phyloP scores from a whole-genome alignment of 37 sponge, comb jelly and placozoan species.

The Haliclona indistincta region DNA sequence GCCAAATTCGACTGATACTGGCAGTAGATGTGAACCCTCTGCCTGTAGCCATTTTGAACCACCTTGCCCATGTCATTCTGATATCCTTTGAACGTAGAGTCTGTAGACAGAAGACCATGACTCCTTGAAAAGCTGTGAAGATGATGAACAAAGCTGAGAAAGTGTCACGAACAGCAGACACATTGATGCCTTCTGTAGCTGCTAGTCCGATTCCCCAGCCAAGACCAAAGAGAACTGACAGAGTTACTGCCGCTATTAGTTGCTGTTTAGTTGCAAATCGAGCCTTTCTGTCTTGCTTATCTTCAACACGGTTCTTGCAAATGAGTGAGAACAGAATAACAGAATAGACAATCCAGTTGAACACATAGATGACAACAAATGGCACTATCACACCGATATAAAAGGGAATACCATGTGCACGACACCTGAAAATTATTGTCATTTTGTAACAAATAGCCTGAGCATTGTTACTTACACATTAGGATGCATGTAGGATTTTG shows the following conservation, averaged over 20 bases:
- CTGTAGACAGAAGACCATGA: constrained; percentile 36
- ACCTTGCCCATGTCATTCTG: constrained; percentile 21
- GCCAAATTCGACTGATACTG: neutral
- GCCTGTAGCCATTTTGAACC: constrained; percentile 3
- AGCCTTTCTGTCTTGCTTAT: neutral
- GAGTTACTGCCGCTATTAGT: constrained; percentile 2
- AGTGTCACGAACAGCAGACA: neutral
- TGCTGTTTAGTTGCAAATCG: neutral
- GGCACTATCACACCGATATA: constrained; percentile 5
- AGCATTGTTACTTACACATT: too few species aligned
- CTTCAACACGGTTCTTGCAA: neutral
- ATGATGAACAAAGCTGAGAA: constrained; percentile 38
- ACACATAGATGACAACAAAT: neutral
- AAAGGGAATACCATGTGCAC: neutral
- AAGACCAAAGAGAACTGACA: constrained; percentile 34
- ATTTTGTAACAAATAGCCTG: too few species aligned
- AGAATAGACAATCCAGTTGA: constrained; percentile 1
- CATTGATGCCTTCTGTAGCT: constrained; percentile 1
- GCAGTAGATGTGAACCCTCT: neutral
- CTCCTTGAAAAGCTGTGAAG: constrained; percentile 33
- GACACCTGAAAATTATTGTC: constrained; percentile 7
- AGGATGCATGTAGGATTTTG: neutral
- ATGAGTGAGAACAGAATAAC: neutral
- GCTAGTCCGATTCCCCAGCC: constrained; percentile 34
- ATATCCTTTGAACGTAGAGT: constrained; percentile 34